Evolutionary conservation across 2,888 invertebrate genomes (phyloP), one percentile per base, ranked within the genome.

Genomic region (Acleris sparsana): DNA sequence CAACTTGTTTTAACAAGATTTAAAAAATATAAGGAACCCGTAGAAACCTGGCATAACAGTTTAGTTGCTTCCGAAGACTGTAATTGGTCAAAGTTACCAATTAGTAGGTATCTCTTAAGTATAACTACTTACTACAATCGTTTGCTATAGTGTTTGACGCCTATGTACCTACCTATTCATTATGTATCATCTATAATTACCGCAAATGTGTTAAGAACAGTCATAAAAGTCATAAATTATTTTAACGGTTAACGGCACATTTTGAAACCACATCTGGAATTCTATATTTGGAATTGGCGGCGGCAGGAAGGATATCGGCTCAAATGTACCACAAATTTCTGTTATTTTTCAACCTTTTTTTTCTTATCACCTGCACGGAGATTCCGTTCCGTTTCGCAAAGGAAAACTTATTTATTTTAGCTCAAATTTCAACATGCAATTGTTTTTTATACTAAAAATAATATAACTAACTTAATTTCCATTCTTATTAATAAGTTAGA

Each of bases 231-330:
- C 43, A 22, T 22, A 43, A 9, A 43, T 53, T 20, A 20, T 29
- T n/a, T 17, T 46, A 25, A 57, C 57, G 25, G 53, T 53, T 53
- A 18, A 33, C 25, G 25, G 13, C 18, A 46, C 9, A 49, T 49
- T n/a, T 57, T 20, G 11, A 49, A 53, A 53, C 55, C 55, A 20
- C 57, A 57, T 57, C 46, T 57, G 57, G 18, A 25, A 25, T 18
- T 57, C 57, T 46, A 57, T 46, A 57, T 57, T 16, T 57, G 25
- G 46, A 57, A 13, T 39, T 13, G 16, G 20, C 18, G 7, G 39
- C 22, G 7, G 39, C 43, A n/a, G 55, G 46, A 57, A 43, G 57
- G 57, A 57, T 57, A 57, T 57, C 44, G 57, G 57, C 17, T 57
- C 57, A 57, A 57, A 46, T 56, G 44, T 56, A 20, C 44, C 57